phyloP scores from a whole-genome alignment of 2,797 vertebrate species.

The Pangasius krempfi region DNA sequence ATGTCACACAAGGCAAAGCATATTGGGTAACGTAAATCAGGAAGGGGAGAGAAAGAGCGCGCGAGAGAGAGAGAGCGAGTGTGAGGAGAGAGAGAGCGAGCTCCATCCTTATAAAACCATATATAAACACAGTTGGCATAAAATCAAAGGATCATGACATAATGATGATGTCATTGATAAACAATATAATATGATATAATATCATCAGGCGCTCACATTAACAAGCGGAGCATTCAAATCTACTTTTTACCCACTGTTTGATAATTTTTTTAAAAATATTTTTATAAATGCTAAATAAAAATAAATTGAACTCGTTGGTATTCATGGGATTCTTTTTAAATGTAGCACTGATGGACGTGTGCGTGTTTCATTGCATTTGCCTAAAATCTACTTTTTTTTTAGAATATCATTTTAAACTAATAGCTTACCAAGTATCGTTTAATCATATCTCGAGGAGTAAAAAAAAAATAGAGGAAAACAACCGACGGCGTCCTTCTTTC shows the following conservation, averaged over 20 bases:
- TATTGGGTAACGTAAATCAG: not conserved
- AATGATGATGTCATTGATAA: not conserved
- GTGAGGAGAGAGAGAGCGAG: not conserved
- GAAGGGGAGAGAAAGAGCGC: not conserved
- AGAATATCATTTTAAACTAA: too few species aligned
- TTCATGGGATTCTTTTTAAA: too few species aligned
- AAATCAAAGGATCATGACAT: not conserved
- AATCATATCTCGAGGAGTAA: too few species aligned
- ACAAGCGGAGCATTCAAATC: not conserved
- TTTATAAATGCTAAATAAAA: too few species aligned
- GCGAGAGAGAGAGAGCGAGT: not conserved
- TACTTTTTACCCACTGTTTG: not conserved
- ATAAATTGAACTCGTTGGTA: too few species aligned
- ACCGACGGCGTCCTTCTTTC: too few species aligned
- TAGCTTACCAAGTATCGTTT: too few species aligned
- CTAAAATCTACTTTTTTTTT: too few species aligned
- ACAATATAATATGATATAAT: not conserved
- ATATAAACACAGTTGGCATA: not conserved
- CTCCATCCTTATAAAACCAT: not conserved
- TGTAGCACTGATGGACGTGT: too few species aligned
- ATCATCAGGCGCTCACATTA: not conserved
- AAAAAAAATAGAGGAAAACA: too few species aligned
- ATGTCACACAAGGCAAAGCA: not conserved
- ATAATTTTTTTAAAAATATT: not conserved
- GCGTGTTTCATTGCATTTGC: too few species aligned